Evolutionary conservation across 35 echinoderm and acorn worm species (phyloP).

Genomic region (Strongylocentrotus purpuratus): DNA sequence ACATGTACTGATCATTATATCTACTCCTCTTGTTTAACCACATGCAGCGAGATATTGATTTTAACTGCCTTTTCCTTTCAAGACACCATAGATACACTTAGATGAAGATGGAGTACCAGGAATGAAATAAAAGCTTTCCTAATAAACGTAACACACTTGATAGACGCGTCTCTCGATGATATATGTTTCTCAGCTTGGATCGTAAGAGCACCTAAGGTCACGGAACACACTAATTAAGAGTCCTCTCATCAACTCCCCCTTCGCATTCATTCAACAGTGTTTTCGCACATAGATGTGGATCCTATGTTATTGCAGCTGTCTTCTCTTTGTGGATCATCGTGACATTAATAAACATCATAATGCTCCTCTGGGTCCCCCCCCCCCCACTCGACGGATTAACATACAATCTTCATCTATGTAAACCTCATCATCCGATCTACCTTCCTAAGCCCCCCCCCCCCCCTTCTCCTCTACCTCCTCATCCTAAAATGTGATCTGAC

Average conservation of each 20-base stretch:
- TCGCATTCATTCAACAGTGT: background rate
- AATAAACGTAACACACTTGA: background rate
- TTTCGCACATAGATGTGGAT: background rate
- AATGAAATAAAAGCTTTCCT: background rate
- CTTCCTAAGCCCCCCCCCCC: no score
- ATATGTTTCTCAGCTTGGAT: background rate
- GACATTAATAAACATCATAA: background rate
- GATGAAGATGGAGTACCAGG: background rate
- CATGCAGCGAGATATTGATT: background rate
- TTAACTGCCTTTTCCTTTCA: background rate
- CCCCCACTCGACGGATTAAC: no score
- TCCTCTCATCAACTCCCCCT: background rate
- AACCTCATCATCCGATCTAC: background rate
- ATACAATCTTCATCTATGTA: background rate
- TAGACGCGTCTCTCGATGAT: background rate
- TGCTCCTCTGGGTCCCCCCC: no score
- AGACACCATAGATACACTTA: background rate
- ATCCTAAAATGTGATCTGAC: background rate
- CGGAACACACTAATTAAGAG: background rate
- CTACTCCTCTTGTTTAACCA: background rate
- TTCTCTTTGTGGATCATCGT: background rate
- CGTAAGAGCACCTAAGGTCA: background rate
- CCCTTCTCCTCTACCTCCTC: no score
- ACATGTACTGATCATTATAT: background rate
- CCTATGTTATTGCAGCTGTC: background rate